Evolutionary conservation across 2,888 invertebrate genomes (phyloP), one percentile per base, ranked within the genome.

Genomic region (Nudaria mundana): DNA sequence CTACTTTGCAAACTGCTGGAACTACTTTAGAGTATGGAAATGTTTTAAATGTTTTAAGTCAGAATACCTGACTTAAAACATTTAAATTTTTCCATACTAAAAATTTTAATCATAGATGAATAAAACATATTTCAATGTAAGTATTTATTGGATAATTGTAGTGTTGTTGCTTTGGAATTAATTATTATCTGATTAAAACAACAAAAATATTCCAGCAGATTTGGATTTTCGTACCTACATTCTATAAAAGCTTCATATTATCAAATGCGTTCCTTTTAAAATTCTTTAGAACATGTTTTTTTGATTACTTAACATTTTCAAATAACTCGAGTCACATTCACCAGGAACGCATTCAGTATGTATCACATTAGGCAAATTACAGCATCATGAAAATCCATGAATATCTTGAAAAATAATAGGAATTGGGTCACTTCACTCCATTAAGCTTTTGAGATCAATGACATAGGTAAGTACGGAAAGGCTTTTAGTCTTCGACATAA

Each of bases 401-500:
- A 36, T 36, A 29, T 36, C 36, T 15, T 14, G 37, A 46, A 53
- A 54, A 55, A 55, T 55, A 58, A 41, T 43, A 42, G 53, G 63
- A 65, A 34, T 52, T 63, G 51, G 68, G 68, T 71, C 71, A 69
- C 46, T 60, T 48, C 55, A 59, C 60, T 63, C 61, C 70, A 62
- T 65, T 65, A 63, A 58, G 32, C 52, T 59, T n/a, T 48, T 51
- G 52, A 71, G 72, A 74, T 72, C 74, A 69, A 74, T 74, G 71
- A 67, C 49, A 58, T 52, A 51, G 61, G 52, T 53, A 56, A 54
- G 49, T 48, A 60, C 54, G 48, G 49, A 35, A 54, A 64, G 56
- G 66, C 66, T 67, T 69, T 67, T 57, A 63, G 52, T 47, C 45
- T 48, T 39, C 42, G 40, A 44, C 46, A 52, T 66, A 65, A 69